Percentiles rank a stretch among this genome's conserved stretches.
These are phyloP conservation scores for Lochmaea crataegi DNA, from an alignment of 2,888 invertebrate genomes.

Conservation along the genomic window DNA sequence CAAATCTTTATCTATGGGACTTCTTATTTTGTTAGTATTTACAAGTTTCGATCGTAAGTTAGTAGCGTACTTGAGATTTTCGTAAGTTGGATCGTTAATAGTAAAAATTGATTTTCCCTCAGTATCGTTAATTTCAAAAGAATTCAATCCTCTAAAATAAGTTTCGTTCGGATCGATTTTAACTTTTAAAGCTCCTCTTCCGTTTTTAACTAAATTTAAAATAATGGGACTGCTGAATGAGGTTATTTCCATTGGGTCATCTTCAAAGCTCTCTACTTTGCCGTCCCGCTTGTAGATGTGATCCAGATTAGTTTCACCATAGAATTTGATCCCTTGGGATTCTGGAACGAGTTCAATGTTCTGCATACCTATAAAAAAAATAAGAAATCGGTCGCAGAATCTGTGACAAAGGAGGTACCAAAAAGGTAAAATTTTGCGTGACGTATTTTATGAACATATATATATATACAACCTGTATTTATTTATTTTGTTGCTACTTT, in stretches of 20 bases:
- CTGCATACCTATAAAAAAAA: conserved; percentile 70
- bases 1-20: conserved; percentile 78
- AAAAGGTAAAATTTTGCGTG: background rate
- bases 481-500: too few relatives aligned
- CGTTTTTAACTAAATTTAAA: conserved; percentile 62
- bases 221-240: conserved; percentile 62
- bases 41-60: conserved; percentile 75
- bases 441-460: too few relatives aligned
- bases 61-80: conserved; percentile 75
- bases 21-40: conserved; percentile 78
- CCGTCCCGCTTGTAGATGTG: conserved; percentile 81
- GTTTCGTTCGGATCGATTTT: conserved; percentile 66
- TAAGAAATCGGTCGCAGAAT: background rate
- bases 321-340: conserved; percentile 80
- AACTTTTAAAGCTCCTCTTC: conserved; percentile 69
- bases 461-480: too few relatives aligned
- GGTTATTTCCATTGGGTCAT: conserved; percentile 68
- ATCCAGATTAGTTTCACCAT: conserved; percentile 81
- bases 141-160: conserved; percentile 70
- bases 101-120: conserved; percentile 75
- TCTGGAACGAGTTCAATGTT: conserved; percentile 85
- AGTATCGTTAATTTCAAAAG: conserved; percentile 77
- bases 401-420: background rate
- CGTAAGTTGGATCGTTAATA: conserved; percentile 79
- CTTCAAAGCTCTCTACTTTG: conserved; percentile 70